A percentile compares a stretch with the other conserved stretches of the same genome.
These are phyloP conservation scores for Cossypha niveicapilla DNA, from an alignment of 2,797 vertebrate species.

Conservation along the genomic window DNA sequence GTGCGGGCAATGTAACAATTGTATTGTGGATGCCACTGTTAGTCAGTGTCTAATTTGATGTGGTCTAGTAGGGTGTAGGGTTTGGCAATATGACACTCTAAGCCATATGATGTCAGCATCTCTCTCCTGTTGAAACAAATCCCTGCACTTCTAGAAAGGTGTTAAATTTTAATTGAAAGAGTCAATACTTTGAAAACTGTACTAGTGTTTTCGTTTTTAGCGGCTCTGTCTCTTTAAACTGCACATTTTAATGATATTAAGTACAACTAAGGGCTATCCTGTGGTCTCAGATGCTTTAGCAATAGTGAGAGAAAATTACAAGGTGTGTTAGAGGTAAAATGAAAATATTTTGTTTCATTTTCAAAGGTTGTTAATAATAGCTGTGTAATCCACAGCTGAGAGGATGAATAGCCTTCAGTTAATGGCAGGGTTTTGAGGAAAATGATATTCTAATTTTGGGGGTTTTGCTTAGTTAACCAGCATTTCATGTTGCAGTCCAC, in stretches of 20 bases:
- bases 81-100: background rate
- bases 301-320: background rate
- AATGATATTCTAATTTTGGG: background rate
- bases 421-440: background rate
- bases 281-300: background rate
- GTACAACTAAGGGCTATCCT: background rate
- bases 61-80: background rate
- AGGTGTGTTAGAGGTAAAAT: background rate
- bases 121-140: background rate
- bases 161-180: background rate
- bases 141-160: background rate
- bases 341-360: slow-evolving; percentile 24
- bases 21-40: background rate
- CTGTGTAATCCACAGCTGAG: background rate
- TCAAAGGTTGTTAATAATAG: background rate
- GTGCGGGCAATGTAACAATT: background rate
- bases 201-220: background rate
- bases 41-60: background rate
- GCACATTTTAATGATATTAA: background rate
- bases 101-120: background rate
- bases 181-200: background rate
- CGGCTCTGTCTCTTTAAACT: background rate
- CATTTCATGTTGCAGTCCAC: background rate
- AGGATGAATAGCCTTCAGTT: background rate
- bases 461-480: background rate